Evolutionary conservation across 2,113 vertebrate species (phyloP), one percentile per base, ranked within the genome.

Genomic region (Cephalopholis sonnerati): DNA sequence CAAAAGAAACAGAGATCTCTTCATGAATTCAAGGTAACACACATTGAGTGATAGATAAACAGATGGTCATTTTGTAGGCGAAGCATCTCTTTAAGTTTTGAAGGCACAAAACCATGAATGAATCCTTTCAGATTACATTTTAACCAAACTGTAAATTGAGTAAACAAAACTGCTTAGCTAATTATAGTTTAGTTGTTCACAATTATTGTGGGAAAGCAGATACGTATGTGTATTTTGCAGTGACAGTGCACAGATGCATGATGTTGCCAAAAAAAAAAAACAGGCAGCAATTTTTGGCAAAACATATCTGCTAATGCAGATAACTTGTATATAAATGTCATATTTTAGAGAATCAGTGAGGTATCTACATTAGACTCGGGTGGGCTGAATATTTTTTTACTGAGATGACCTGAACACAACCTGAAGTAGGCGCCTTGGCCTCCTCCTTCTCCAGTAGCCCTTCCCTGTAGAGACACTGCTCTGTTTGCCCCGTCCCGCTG

Each of bases 401-500:
- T 74, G 48, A 71, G 67, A 36, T 74, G 74, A 82, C 78, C 69
- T 13, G 51, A 27, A 50, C n/a, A 20, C 68, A 68, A 88, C 74
- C 79, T 74, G 29, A 54, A 74, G 78, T 7, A 48, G 57, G 64
- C 8, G 3, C 63, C 55, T 54, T n/a, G 41, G 25, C 74, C 79
- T 77, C 70, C 44, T 63, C 48, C 51, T 51, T 48, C 63, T 74
- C 79, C 58, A 15, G 55, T 13, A 58, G 51, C 72, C 24, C 50
- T 41, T 44, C 77, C 81, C 87, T 16, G 66, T 67, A 71, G 88
- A 86, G 79, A 25, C 54, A 4, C 44, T 36, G 61, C 48, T 68
- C 69, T 54, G 24, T 77, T 57, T 65, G 61, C 51, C 77, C 67
- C 5, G 2, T 82, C 85, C 81, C 1, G 27, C 88, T 78, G 86